phyloP scores from a whole-genome alignment of 2,113 vertebrate species.

The Pangasianodon gigas region DNA sequence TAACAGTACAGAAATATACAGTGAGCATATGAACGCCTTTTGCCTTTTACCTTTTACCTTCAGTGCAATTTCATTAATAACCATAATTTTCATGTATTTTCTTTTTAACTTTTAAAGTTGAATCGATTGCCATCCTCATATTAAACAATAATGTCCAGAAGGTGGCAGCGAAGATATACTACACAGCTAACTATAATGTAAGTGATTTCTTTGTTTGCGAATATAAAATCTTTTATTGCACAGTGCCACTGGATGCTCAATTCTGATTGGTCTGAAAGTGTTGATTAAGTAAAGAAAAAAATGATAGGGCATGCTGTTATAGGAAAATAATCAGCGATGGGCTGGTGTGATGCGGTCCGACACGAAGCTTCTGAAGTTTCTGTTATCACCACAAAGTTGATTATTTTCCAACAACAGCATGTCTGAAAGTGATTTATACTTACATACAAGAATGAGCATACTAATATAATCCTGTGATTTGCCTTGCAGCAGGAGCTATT shows the following conservation, averaged over 20 bases:
- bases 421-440: background rate
- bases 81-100: background rate
- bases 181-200: background rate
- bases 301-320: background rate
- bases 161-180: background rate
- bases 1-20: background rate
- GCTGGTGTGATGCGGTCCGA: background rate
- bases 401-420: background rate
- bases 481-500: no score
- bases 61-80: background rate
- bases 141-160: background rate
- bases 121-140: background rate
- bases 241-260: background rate
- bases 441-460: background rate
- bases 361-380: background rate
- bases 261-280: background rate
- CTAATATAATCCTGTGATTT: background rate
- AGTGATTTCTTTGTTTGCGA: background rate
- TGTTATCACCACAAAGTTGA: background rate
- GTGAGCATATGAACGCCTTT: background rate
- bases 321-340: background rate
- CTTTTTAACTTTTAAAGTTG: background rate
- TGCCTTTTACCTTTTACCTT: background rate
- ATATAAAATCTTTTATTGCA: background rate
- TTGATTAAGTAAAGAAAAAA: background rate